These are phyloP conservation scores for Drosophila burlai DNA, from an alignment of 1,140 invertebrate species.

Conservation along the genomic window DNA sequence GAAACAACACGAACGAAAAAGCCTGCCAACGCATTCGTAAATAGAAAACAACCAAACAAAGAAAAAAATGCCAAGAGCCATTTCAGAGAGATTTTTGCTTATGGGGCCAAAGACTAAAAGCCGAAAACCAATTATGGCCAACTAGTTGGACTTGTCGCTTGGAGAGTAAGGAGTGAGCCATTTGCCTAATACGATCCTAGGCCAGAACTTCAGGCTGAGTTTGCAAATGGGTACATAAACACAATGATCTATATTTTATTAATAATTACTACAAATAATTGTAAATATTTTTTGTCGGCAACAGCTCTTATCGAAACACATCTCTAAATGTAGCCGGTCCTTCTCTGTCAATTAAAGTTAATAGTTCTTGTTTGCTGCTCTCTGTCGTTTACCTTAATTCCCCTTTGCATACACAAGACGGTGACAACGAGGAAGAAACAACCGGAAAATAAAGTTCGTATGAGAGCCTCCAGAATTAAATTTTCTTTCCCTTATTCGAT, in stretches of 20 bases:
- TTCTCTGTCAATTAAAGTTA: constrained; percentile 48
- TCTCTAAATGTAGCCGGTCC: not conserved
- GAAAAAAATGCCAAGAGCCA: not conserved
- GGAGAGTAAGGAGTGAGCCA: constrained; percentile 3
- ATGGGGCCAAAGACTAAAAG: constrained; percentile 2
- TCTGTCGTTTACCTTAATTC: not conserved
- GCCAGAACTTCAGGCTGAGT: too few species aligned
- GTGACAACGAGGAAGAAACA: not conserved
- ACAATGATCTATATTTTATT: too few species aligned
- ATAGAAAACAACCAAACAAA: not conserved
- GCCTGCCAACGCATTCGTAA: not conserved
- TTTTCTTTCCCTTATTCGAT: constrained; percentile 26
- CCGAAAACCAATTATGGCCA: constrained; percentile 35
- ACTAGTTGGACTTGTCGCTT: constrained; percentile 43
- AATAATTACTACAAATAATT: too few species aligned
- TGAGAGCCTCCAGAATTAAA: constrained; percentile 8
- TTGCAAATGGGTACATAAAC: not conserved
- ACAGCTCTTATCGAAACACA: too few species aligned
- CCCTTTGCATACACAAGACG: constrained; percentile 2
- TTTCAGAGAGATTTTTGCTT: constrained; percentile 10
- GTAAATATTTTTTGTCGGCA: not conserved
- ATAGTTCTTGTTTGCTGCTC: constrained; percentile 19
- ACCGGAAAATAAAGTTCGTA: not conserved
- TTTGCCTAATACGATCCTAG: constrained; percentile 21
- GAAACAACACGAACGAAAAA: constrained; percentile 9